These are phyloP conservation scores for Corythaixoides concolor DNA, from an alignment of 2,113 vertebrate genomes.

Conservation along the genomic window DNA sequence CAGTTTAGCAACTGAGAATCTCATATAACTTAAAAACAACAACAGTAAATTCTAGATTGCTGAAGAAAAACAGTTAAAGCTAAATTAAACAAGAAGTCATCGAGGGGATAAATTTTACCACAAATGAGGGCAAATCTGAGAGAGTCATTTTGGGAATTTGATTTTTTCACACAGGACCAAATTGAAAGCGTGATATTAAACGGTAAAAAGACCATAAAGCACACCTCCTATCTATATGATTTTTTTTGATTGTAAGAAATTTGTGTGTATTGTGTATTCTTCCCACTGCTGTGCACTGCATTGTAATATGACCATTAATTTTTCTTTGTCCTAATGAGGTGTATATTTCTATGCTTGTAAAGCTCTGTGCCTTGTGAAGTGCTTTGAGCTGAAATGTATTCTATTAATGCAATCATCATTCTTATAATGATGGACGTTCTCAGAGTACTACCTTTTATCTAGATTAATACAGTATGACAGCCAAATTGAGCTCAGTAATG, in stretches of 20 bases:
- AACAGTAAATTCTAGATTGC: not conserved
- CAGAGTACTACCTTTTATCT: not conserved
- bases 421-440: not conserved
- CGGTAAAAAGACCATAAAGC: not conserved
- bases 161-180: not conserved
- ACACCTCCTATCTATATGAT: not conserved
- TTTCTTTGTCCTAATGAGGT: not conserved
- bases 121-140: not conserved
- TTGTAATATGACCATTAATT: not conserved
- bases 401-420: not conserved
- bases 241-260: not conserved
- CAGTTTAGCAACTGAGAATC: not conserved
- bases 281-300: not conserved
- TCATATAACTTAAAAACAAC: not conserved
- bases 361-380: not conserved
- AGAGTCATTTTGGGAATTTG: not conserved
- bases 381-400: not conserved
- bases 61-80: not conserved
- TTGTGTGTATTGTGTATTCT: not conserved
- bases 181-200: not conserved
- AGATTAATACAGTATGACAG: not conserved
- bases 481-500: not conserved
- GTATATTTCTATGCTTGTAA: not conserved
- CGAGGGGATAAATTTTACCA: not conserved
- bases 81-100: not conserved